Conservation (phyloP, 2,888 invertebrate species). For the Melanophora roralis region DNA sequence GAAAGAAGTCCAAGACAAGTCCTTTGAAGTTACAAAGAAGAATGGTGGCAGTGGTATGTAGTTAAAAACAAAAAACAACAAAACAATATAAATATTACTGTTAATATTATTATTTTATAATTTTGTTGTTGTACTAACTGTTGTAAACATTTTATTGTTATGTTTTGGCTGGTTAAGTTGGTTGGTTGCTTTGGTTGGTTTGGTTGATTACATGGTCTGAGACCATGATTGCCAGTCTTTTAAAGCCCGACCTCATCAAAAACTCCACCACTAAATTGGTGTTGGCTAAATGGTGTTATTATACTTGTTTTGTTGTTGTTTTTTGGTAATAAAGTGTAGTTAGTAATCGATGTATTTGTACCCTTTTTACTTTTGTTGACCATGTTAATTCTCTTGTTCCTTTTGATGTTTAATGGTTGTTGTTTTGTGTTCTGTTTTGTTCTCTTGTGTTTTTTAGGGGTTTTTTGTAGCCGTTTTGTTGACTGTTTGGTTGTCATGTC, state of each 20-base stretch:
- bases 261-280: slow-evolving; percentile 57
- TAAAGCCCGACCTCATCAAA: slow-evolving; percentile 46
- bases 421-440: slow-evolving; percentile 57
- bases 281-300: slow-evolving; percentile 60
- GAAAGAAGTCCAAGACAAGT: slow-evolving; percentile 10
- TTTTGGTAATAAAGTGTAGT: slow-evolving; percentile 44
- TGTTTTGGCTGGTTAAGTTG: slow-evolving; percentile 35
- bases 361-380: slow-evolving; percentile 55
- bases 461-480: slow-evolving; percentile 37
- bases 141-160: slow-evolving; percentile 25
- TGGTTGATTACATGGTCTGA: not conserved
- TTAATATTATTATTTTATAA: slow-evolving; percentile 22
- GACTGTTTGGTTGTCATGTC: slow-evolving; percentile 57
- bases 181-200: not conserved
- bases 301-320: slow-evolving; percentile 14
- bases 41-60: not conserved
- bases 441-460: slow-evolving; percentile 23
- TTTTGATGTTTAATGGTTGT: slow-evolving; percentile 62
- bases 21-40: slow-evolving; percentile 57
- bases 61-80: not conserved
- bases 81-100: not conserved
- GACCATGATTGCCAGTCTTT: slow-evolving; percentile 39
- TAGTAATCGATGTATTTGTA: slow-evolving; percentile 48
- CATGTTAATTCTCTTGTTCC: slow-evolving; percentile 62
- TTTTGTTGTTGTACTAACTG: slow-evolving; percentile 36